phyloP scores from a whole-genome alignment of 2,888 invertebrate species.

The Melieria crassipennis region DNA sequence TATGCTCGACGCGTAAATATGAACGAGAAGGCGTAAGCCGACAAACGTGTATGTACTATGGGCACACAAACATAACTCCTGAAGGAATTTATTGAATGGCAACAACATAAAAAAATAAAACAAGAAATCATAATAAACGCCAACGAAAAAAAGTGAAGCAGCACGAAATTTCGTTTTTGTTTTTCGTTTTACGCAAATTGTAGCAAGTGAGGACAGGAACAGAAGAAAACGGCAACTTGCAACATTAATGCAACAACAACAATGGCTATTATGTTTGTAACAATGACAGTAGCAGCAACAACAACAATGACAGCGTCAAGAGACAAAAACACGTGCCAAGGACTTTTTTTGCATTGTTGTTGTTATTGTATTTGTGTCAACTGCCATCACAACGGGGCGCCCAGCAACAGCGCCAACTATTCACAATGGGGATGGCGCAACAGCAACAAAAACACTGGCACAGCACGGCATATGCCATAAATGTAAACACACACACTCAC shows the following conservation, averaged over 20 bases:
- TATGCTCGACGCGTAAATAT: too few relatives aligned
- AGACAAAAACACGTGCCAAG: neutral
- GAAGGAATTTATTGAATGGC: too few relatives aligned
- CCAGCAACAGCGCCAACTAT: neutral
- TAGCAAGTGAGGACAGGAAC: neutral
- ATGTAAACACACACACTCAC: neutral
- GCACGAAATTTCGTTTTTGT: neutral
- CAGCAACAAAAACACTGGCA: constrained; percentile 21
- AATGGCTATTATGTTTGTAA: constrained; percentile 2
- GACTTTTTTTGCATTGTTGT: neutral
- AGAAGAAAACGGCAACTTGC: neutral
- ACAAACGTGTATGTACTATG: too few relatives aligned
- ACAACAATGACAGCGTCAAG: too few relatives aligned
- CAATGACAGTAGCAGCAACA: constrained; percentile 5
- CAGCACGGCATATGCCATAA: neutral
- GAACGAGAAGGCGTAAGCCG: too few relatives aligned
- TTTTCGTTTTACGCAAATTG: neutral
- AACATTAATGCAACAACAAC: neutral
- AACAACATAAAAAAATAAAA: too few relatives aligned
- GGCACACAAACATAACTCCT: too few relatives aligned
- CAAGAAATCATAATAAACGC: too few relatives aligned
- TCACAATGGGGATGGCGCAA: neutral
- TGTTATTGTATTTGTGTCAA: neutral
- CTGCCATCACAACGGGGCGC: neutral
- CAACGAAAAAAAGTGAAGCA: too few relatives aligned